These are phyloP conservation scores for Carcina quercana DNA, from an alignment of 2,888 invertebrate genomes.

Conservation along the genomic window DNA sequence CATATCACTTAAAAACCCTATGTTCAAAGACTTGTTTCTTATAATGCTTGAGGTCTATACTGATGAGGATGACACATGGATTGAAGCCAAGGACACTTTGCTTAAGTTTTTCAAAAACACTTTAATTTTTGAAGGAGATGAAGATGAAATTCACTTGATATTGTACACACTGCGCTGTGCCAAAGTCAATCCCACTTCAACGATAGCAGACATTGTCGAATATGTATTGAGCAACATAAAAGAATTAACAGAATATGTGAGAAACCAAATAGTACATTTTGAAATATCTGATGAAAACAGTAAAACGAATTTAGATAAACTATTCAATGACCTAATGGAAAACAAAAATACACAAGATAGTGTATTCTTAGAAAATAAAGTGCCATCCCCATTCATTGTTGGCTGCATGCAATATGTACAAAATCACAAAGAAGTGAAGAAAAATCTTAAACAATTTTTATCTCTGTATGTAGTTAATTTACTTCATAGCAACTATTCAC, in stretches of 20 bases:
- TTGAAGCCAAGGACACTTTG: constrained; percentile 71
- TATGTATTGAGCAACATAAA: constrained; percentile 46
- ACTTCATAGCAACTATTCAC: constrained; percentile 75
- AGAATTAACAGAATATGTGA: constrained; percentile 41
- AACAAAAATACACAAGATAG: constrained; percentile 40
- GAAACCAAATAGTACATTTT: constrained; percentile 49
- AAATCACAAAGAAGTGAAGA: constrained; percentile 44
- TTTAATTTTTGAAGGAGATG: constrained; percentile 77
- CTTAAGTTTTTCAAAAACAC: constrained; percentile 75
- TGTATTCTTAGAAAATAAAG: constrained; percentile 51
- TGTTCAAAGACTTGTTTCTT: constrained; percentile 70
- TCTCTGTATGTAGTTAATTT: constrained; percentile 68
- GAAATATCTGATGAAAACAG: constrained; percentile 47
- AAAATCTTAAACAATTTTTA: constrained; percentile 49
- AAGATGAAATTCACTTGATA: constrained; percentile 80
- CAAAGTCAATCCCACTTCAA: constrained; percentile 38
- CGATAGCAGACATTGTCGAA: constrained; percentile 51
- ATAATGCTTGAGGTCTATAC: constrained; percentile 74
- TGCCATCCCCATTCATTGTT: constrained; percentile 56
- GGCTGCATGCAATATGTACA: constrained; percentile 55
- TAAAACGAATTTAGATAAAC: constrained; percentile 39
- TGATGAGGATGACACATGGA: constrained; percentile 44
- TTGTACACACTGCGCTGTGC: constrained; percentile 65
- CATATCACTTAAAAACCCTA: constrained; percentile 62
- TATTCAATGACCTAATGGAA: constrained; percentile 56